A percentile compares a stretch with the other conserved stretches of the same genome.
These are phyloP conservation scores for Phaedon cochleariae DNA, from an alignment of 2,888 invertebrate genomes.

Conservation along the genomic window DNA sequence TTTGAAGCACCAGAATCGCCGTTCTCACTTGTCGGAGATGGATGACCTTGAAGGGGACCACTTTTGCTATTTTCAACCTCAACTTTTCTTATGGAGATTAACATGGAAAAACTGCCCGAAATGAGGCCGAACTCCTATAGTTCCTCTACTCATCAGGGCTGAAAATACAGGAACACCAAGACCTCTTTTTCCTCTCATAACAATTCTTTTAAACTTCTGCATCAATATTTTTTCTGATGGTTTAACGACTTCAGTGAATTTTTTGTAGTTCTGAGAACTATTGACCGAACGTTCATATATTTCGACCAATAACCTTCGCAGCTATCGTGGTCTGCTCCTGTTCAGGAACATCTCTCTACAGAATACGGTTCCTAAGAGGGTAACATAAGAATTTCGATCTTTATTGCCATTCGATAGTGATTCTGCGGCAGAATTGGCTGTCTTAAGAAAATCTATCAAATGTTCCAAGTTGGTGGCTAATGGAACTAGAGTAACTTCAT, in stretches of 20 bases:
- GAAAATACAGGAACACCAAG: constrained; percentile 31
- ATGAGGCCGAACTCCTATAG: too few relatives aligned
- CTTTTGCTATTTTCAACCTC: too few relatives aligned
- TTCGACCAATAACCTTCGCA: constrained; percentile 33
- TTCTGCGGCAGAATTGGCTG: constrained; percentile 1
- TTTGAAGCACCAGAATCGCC: too few relatives aligned
- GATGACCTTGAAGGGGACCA: too few relatives aligned
- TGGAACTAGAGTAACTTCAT: constrained; percentile 34
- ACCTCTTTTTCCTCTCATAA: constrained; percentile 26
- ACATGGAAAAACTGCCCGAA: too few relatives aligned
- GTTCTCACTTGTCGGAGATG: too few relatives aligned
- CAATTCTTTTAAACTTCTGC: constrained; percentile 29
- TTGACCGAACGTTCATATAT: constrained; percentile 5
- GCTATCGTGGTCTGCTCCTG: constrained; percentile 43
- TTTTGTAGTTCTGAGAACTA: constrained; percentile 28
- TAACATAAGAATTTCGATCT: constrained; percentile 25
- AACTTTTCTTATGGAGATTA: too few relatives aligned
- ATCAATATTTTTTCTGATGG: constrained; percentile 21
- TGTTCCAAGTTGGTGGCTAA: constrained; percentile 30
- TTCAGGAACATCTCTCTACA: constrained; percentile 47
- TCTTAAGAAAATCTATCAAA: constrained; percentile 23
- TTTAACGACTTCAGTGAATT: constrained; percentile 24
- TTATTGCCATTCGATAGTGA: not conserved
- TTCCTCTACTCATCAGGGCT: too few relatives aligned
- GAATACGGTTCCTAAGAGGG: constrained; percentile 39